Evolutionary conservation across 2,888 invertebrate species (phyloP), one percentile per base, ranked within the genome.

Genomic region (Coleophora deauratella): DNA sequence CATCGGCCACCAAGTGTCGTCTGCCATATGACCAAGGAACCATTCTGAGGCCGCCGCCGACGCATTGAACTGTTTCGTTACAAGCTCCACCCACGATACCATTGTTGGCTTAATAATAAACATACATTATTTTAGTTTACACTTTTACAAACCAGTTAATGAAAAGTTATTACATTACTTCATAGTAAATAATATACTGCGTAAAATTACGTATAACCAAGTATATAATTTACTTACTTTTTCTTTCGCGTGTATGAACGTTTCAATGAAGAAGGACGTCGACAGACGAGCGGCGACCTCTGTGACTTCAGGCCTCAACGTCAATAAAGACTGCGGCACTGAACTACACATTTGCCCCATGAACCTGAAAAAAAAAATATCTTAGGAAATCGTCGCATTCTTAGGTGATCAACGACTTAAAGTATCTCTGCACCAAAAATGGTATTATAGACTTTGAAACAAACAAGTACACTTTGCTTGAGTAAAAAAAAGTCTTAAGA

Each of bases 301-400:
- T 0, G 94, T 93, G 34, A 96, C 90, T 59, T 96, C 93, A 0
- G 92, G 91, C 53, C 91, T 87, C 30, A 92, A 87, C 12, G 93
- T 92, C 43, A 94, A 81, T 46, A 97, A 82, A 0, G 96, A 95
- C 72, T 95, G 95, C 3, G 97, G 97, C 63, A 98, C 94, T 55
- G 95, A 94, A 35, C 95, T 94, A 75, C 97, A 97, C 72, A 97
- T 93, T 79, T 98, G 97, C 89, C 96, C 97, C 95, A 98, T 97
- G 66, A 98, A 98, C 65, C 96, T 97, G 65, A 9, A 73, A 13
- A 37, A 40, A 43, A 40, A 38, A 31, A 45, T 33, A 27, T 11
- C 10, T 21, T 4, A 21, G 21, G 21, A 21, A 6, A 21, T 21
- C 6, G 21, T 21, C 21, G 21, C 6, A 3, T 21, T 4, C 21